These are phyloP conservation scores for Nemopilema nomurai DNA, from an alignment of 30 jellyfish, hydroid and myxozoan species.

Conservation along the genomic window DNA sequence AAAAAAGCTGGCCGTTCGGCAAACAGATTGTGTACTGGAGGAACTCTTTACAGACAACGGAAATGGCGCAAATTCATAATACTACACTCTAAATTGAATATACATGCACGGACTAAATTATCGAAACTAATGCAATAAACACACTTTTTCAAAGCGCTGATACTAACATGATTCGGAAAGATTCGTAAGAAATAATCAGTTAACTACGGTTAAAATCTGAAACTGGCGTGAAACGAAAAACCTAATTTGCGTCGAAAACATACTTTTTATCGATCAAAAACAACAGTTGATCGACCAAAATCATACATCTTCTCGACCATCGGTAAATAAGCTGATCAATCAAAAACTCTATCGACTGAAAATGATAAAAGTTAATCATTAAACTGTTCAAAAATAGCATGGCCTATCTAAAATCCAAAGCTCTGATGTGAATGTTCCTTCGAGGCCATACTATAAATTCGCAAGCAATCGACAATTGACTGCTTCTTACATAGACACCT, in stretches of 20 bases:
- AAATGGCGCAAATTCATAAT: neutral
- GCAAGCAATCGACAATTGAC: no score
- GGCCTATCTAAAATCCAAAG: neutral
- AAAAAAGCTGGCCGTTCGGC: neutral
- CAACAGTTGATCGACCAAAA: no score
- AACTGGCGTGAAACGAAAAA: neutral
- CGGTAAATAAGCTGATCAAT: no score
- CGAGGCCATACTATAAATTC: no score
- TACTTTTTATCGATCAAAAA: neutral
- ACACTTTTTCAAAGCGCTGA: constrained; percentile 59
- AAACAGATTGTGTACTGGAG: neutral
- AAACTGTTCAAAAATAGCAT: neutral
- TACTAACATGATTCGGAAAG: constrained; percentile 3
- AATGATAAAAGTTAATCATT: neutral
- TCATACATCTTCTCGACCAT: no score
- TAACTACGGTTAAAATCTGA: neutral
- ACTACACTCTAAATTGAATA: neutral
- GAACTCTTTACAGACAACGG: neutral
- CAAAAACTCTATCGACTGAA: no score
- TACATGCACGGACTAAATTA: neutral
- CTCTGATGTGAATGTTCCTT: no score
- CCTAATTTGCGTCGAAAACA: neutral
- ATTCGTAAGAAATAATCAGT: neutral
- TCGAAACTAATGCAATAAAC: constrained; percentile 5
- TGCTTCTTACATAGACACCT: no score